Base-by-base conservation (phyloP, 2,113 vertebrate species). In the Hylia prasina region DNA sequence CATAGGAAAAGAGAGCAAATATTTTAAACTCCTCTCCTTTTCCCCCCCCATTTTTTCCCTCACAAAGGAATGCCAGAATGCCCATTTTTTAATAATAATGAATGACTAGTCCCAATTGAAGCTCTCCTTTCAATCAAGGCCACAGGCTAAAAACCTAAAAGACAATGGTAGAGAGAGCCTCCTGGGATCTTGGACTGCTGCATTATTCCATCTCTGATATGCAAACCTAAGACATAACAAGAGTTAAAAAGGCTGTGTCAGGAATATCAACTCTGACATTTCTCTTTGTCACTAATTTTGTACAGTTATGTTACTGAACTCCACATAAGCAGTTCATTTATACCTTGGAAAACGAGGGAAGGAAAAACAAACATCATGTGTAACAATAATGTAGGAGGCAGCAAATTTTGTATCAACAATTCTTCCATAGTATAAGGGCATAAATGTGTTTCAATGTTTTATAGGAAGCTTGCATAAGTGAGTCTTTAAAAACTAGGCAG, bases 231-330 rank as follows among this genome's bases (percentile, higher is more conserved):
- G 86, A 94, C 31, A 63, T 93, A 90, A 93, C 48, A 80, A 63
- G 79, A 72, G 60, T 95, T 96, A 94, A 94, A 95, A 96, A 92
- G 89, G 75, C 87, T 94, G 79, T 64, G 80, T 93, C 90, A 92
- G 81, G 85, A 91, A 92, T 84, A 91, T 95, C 51, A 66, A 33
- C 68, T 77, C 84, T 93, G 86, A 96, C 90, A 87, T 58, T 97
- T 96, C 89, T 93, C 93, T 97, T 95, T 94, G 94, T 92, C 93
- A 92, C 77, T 97, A 95, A 93, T 96, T 96, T 95, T 75, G 93
- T 94, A 72, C 80, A 65, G 85, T 93, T 92, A 94, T 44, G 58
- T 80, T 89, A 86, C 84, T 64, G 84, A 94, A 90, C 76, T 90
- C 87, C 68, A 89, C 57, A 53, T 87, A 94, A 95, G 72, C 90